Evolutionary conservation across 2,888 invertebrate species (phyloP).

Genomic region (Amiota minor): DNA sequence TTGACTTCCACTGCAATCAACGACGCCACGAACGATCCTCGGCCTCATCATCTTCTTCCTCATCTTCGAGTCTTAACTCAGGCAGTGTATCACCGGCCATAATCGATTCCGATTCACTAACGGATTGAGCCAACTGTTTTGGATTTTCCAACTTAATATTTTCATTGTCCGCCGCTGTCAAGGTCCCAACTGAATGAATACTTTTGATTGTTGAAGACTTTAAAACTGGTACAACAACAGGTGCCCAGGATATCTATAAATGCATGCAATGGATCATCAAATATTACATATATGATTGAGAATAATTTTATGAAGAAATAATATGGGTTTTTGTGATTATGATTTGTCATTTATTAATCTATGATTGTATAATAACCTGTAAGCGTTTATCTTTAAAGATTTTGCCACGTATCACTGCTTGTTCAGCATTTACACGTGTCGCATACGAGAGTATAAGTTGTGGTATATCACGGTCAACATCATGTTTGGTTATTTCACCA

Average conservation of each 20-base stretch:
- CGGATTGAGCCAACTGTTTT: conserved; percentile 56
- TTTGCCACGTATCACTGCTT: conserved; percentile 72
- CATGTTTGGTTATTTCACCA: conserved; percentile 89
- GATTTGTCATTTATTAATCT: neutral
- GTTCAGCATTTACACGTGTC: conserved; percentile 72
- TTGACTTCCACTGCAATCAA: conserved; percentile 75
- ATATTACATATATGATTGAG: neutral
- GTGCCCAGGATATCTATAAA: conserved; percentile 66
- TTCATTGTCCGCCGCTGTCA: conserved; percentile 28
- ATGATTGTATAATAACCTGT: conserved; percentile 76
- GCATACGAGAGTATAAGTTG: conserved; percentile 72
- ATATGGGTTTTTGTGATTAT: neutral
- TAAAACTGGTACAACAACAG: conserved; percentile 54
- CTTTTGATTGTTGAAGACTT: conserved; percentile 43
- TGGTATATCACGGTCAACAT: conserved; percentile 82
- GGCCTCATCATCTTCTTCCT: conserved; percentile 90
- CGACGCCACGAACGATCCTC: conserved; percentile 93
- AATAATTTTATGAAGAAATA: neutral
- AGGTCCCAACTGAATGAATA: conserved; percentile 29
- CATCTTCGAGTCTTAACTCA: conserved; percentile 83
- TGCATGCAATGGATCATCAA: neutral
- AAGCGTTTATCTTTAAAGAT: conserved; percentile 84
- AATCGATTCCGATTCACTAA: conserved; percentile 64
- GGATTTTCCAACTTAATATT: conserved; percentile 48
- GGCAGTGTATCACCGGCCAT: conserved; percentile 74